Evolutionary conservation across 2,888 invertebrate genomes (phyloP).

Genomic region (Torymus aiolomorphi): DNA sequence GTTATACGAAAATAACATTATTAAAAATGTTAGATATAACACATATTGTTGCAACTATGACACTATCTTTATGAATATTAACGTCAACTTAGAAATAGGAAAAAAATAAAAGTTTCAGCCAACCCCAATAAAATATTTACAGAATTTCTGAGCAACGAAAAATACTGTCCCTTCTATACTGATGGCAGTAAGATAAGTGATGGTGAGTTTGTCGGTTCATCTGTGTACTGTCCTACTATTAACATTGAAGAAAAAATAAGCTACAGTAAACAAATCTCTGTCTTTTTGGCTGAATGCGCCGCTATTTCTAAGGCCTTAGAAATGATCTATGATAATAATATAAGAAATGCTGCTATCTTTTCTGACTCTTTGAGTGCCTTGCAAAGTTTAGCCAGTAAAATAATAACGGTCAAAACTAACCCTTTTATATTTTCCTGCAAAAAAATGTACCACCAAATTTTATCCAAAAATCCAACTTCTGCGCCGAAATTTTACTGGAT

Average conservation of each 20-base stretch:
- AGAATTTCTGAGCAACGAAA: background rate
- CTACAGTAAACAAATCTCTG: background rate
- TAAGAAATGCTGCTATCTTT: background rate
- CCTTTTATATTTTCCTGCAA: conserved; percentile 9
- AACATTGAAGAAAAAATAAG: conserved; percentile 3
- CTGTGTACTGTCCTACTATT: background rate
- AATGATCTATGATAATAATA: background rate
- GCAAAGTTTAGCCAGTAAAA: conserved; percentile 12
- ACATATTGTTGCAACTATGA: too few species aligned
- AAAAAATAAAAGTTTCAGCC: conserved; percentile 16
- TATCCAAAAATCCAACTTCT: background rate
- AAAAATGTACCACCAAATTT: conserved; percentile 9
- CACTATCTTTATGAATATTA: background rate
- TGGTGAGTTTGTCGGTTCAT: background rate
- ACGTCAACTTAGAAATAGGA: background rate
- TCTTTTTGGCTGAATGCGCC: background rate
- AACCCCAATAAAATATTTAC: conserved; percentile 4
- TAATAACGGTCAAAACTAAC: conserved; percentile 10
- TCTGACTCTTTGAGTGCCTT: too few species aligned
- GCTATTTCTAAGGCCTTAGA: conserved; percentile 16
- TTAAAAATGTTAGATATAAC: too few species aligned
- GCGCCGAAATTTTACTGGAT: conserved; percentile 10
- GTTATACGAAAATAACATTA: background rate
- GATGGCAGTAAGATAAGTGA: conserved; percentile 6
- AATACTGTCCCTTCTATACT: background rate